phyloP scores from a whole-genome alignment of 2,888 invertebrate genomes.

The Congeria kusceri region DNA sequence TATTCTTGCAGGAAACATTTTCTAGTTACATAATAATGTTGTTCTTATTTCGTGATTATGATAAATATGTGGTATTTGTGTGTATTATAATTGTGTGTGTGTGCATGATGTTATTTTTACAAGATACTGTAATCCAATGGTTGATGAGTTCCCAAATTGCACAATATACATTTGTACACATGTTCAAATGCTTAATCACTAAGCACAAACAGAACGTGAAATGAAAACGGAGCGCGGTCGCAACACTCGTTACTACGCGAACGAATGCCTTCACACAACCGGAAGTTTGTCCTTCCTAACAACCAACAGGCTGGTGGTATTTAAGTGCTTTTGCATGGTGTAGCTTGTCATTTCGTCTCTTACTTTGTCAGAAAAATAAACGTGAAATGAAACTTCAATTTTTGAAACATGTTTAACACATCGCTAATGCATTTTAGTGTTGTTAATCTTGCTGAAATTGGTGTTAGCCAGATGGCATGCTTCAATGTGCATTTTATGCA shows the following conservation, averaged over 20 bases:
- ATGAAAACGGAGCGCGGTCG: slow-evolving; percentile 23
- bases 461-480: not conserved
- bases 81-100: too few species aligned
- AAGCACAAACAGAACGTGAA: not conserved
- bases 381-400: not conserved
- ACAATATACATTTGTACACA: not conserved
- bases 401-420: not conserved
- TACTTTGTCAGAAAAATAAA: not conserved
- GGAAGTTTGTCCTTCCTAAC: slow-evolving; percentile 3
- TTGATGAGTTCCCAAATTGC: not conserved
- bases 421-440: slow-evolving; percentile 2
- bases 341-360: not conserved
- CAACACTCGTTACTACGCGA: slow-evolving; percentile 5
- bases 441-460: not conserved
- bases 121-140: too few species aligned
- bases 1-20: too few species aligned
- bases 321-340: slow-evolving; percentile 17
- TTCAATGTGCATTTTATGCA: not conserved
- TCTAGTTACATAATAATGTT: too few species aligned
- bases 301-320: slow-evolving; percentile 40
- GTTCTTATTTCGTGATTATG: too few species aligned
- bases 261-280: slow-evolving; percentile 56
- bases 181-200: slow-evolving; percentile 1
- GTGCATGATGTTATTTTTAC: too few species aligned
- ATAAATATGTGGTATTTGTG: too few species aligned